phyloP scores from a whole-genome alignment of 1,140 invertebrate genomes.

The Rhysida immarginata region DNA sequence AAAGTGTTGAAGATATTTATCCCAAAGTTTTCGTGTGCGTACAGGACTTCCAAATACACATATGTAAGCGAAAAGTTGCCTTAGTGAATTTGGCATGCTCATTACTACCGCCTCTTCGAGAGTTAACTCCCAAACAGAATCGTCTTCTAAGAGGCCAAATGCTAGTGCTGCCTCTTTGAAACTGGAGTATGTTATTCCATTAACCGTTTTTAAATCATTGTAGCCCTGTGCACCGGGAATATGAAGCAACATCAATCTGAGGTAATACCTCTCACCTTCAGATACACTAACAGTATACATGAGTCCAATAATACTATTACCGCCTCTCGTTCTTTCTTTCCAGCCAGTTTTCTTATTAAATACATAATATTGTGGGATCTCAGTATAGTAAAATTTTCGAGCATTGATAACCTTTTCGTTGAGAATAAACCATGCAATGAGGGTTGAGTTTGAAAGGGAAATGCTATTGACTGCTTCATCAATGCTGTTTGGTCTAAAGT shows the following conservation, averaged over 20 bases:
- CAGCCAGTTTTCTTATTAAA: too few species aligned
- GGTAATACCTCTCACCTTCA: constrained; percentile 28
- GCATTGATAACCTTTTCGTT: too few species aligned
- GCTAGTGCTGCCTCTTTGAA: constrained; percentile 28
- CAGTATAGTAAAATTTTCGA: too few species aligned
- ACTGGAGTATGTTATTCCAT: constrained; percentile 29
- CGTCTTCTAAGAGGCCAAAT: constrained; percentile 24
- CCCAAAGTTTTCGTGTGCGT: constrained; percentile 13
- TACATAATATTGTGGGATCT: too few species aligned
- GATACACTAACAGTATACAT: constrained; percentile 28
- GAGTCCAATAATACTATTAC: constrained; percentile 21
- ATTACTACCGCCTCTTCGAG: constrained; percentile 27
- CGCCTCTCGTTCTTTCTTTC: constrained; percentile 11
- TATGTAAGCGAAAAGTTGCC: constrained; percentile 25
- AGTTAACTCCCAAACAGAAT: constrained; percentile 25
- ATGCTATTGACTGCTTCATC: constrained; percentile 29
- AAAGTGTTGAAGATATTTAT: constrained; percentile 9
- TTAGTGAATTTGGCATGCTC: constrained; percentile 21
- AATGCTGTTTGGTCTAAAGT: too few species aligned
- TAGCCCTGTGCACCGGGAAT: constrained; percentile 29
- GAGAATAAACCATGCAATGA: too few species aligned
- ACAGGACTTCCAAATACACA: constrained; percentile 24
- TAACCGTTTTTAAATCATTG: constrained; percentile 27
- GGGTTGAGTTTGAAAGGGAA: constrained; percentile 28
- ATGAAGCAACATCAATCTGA: too few species aligned